A percentile compares a stretch with the other conserved stretches of the same genome.
Conservation (phyloP, 23 tunicate species). For the Ascidia mentula region DNA sequence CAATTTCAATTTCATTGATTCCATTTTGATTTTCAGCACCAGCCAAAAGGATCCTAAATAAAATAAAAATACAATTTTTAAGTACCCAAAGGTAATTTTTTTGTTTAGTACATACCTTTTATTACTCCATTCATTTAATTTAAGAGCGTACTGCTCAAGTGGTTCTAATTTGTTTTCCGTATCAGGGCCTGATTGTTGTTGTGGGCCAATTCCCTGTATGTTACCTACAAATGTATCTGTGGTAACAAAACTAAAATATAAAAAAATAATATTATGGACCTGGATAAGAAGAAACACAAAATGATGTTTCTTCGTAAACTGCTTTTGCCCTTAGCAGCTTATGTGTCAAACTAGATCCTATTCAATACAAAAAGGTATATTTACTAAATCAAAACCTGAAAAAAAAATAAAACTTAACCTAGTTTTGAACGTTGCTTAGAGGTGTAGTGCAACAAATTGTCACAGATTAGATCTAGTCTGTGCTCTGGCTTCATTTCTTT, state of each 20-base stretch:
- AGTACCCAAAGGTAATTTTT: too few species aligned
- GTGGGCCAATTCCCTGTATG: not conserved
- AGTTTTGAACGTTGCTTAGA: not conserved
- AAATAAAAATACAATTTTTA: not conserved
- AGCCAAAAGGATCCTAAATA: not conserved
- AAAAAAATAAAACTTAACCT: not conserved
- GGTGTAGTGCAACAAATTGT: not conserved
- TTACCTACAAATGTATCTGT: too few species aligned
- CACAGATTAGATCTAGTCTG: not conserved
- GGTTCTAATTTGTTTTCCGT: not conserved
- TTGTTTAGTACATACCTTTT: too few species aligned
- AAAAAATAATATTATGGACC: too few species aligned
- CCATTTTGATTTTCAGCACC: not conserved
- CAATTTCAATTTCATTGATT: not conserved
- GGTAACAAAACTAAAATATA: too few species aligned
- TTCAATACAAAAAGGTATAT: not conserved
- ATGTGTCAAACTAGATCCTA: not conserved
- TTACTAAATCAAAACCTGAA: not conserved
- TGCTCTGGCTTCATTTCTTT: constrained; percentile 6
- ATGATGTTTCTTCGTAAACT: not conserved
- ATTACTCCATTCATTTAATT: too few species aligned
- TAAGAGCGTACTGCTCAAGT: too few species aligned
- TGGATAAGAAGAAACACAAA: too few species aligned
- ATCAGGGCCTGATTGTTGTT: too few species aligned
- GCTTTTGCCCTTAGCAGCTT: not conserved